These are phyloP conservation scores for Homarus gammarus DNA, from an alignment of 2,888 invertebrate species.

Conservation along the genomic window DNA sequence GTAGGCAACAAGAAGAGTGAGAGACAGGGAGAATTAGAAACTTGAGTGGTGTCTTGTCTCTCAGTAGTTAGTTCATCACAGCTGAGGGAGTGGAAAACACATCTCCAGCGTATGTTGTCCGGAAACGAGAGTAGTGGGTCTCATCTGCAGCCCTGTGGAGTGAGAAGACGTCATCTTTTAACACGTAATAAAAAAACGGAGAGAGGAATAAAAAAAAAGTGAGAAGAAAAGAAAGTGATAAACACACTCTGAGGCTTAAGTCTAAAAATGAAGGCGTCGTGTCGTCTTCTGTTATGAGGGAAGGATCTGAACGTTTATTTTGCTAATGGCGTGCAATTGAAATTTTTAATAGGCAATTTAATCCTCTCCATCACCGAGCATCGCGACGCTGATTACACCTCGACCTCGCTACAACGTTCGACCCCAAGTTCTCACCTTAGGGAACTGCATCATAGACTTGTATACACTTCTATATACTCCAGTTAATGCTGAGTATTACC, in stretches of 20 bases:
- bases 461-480: background rate
- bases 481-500: background rate
- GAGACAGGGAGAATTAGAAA: background rate
- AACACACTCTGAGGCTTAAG: background rate
- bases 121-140: too few species aligned
- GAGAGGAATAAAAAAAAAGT: background rate
- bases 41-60: background rate
- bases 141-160: too few species aligned
- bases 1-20: background rate
- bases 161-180: background rate
- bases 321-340: slow-evolving; percentile 67
- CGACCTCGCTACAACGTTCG: slow-evolving; percentile 57
- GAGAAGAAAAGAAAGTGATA: background rate
- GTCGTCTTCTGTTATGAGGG: slow-evolving; percentile 64
- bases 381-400: slow-evolving; percentile 51
- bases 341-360: slow-evolving; percentile 72
- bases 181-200: background rate
- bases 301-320: slow-evolving; percentile 68
- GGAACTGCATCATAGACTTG: background rate
- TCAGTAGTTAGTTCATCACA: background rate
- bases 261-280: slow-evolving; percentile 42
- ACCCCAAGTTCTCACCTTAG: background rate
- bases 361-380: slow-evolving; percentile 66
- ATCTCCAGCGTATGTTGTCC: background rate
- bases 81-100: background rate